Evolutionary conservation across 2,888 invertebrate genomes (phyloP), one percentile per base, ranked within the genome.

Genomic region (Clistopyga incitator): DNA sequence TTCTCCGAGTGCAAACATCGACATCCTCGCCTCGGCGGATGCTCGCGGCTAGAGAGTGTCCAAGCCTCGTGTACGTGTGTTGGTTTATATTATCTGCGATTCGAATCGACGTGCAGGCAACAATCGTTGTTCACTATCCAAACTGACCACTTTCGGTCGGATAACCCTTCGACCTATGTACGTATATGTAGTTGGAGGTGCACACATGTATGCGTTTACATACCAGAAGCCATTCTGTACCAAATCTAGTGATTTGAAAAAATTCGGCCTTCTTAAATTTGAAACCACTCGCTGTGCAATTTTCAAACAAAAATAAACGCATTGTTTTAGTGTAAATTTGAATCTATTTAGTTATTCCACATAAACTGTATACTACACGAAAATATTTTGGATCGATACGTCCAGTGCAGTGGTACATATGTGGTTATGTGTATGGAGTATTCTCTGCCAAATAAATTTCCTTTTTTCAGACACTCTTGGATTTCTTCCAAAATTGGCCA

Each of bases 1-100:
- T 78, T 78, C 61, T 47, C 82, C 72, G 82, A 78, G 78, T 78
- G 82, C 78, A 82, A 78, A 82, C 82, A 82, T 82, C 78, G 78
- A 78, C 71, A 54, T 82, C 45, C 65, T 77, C 71, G 77, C 45
- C 23, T 42, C 38, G 20, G 67, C 42, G 64, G 50, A 68, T 61
- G 45, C 50, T 59, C 50, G 45, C 25, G 59, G 42, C 38, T 71
- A 71, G 77, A 65, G 68, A 54, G 50, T 61, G 47, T 68, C 56
- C 38, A 45, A 42, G 65, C 67, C 72, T 25, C 72, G 50, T 67
- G 72, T 68, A 50, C 67, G 77, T 42, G 77, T 59, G 56, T 59
- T 25, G 81, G 77, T 78, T 78, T 78, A 70, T 78, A 82, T 82
- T 82, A 82, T 82, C 78, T 82, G 74, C 78, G 74, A 78, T 82